phyloP scores from a whole-genome alignment of 2,113 vertebrate species.

The Tricholaema leucomelas region DNA sequence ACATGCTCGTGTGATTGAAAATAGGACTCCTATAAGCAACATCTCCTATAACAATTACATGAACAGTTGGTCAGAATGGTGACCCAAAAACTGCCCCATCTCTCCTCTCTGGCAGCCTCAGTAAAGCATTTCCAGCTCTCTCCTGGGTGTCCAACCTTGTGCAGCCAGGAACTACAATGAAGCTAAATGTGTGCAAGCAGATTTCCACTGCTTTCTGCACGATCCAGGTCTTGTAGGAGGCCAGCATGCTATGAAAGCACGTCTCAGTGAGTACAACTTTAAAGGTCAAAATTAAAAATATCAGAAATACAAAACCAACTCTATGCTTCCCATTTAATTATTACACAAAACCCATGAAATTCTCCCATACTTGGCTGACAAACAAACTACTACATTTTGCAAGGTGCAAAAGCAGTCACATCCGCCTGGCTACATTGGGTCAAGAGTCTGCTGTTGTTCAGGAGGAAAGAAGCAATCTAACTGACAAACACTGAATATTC shows the following conservation, averaged over 20 bases:
- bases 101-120: neutral
- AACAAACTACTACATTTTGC: neutral
- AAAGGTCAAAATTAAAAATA: neutral
- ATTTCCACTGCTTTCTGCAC: neutral
- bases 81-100: conserved; percentile 55
- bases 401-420: neutral
- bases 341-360: neutral
- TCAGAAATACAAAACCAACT: neutral
- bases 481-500: neutral
- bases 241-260: accelerated
- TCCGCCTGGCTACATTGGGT: neutral
- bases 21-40: conserved; percentile 53
- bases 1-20: conserved; percentile 1
- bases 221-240: neutral
- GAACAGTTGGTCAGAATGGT: conserved; percentile 51
- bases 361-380: neutral
- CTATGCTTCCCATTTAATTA: neutral
- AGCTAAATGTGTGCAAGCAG: neutral
- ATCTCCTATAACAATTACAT: conserved; percentile 18
- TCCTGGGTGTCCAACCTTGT: neutral
- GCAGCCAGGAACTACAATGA: neutral
- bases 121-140: neutral
- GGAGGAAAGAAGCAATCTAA: neutral
- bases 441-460: neutral
- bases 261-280: accelerated